These are phyloP conservation scores for Okamejei kenojei DNA, from an alignment of 2,797 vertebrate species.

Conservation along the genomic window DNA sequence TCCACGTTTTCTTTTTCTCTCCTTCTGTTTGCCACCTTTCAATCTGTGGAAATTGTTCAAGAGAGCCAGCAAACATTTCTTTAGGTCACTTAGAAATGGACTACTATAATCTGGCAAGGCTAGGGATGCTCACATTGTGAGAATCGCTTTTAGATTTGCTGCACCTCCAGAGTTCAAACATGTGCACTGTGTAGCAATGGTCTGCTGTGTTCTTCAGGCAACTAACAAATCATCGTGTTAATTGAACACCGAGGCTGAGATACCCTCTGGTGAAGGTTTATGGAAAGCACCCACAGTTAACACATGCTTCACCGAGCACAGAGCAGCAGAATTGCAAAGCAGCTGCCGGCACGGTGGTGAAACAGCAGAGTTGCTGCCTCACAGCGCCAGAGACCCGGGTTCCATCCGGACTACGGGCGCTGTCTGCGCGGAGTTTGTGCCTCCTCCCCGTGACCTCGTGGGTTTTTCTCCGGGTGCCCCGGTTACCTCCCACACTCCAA, in stretches of 20 bases:
- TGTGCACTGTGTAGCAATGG: neutral
- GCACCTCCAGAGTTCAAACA: neutral
- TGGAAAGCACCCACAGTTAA: neutral
- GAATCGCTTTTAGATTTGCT: neutral
- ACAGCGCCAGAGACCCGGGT: too few relatives aligned
- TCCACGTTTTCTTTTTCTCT: too few relatives aligned
- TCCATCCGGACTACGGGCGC: too few relatives aligned
- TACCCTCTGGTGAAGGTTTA: neutral
- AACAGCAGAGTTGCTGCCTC: too few relatives aligned
- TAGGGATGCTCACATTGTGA: neutral
- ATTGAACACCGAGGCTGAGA: neutral
- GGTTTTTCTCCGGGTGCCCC: too few relatives aligned
- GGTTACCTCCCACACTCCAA: too few relatives aligned
- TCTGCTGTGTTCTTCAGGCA: neutral
- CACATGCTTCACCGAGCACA: neutral
- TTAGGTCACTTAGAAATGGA: neutral
- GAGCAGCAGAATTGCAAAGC: neutral
- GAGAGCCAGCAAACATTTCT: neutral
- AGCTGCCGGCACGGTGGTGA: too few relatives aligned
- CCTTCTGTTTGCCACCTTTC: too few relatives aligned
- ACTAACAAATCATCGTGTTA: neutral
- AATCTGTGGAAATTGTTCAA: too few relatives aligned
- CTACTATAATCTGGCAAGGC: neutral
- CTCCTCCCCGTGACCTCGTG: too few relatives aligned
- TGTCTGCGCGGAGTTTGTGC: too few relatives aligned